Conservation (phyloP, 1,140 invertebrate species). For the Piezodorus guildinii region DNA sequence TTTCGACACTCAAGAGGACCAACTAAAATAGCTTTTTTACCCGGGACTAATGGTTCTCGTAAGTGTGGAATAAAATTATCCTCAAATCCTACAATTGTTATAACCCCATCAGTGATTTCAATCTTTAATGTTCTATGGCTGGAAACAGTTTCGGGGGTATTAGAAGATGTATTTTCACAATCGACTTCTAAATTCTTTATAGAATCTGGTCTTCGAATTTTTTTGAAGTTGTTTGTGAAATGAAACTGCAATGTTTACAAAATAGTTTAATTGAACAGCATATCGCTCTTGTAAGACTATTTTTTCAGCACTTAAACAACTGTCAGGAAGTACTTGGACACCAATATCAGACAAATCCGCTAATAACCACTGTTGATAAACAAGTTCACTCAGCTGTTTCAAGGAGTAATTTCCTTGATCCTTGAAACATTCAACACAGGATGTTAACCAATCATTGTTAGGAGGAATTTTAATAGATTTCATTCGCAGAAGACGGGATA, state of each 20-base stretch:
- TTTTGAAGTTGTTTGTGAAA: constrained; percentile 50
- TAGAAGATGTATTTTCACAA: constrained; percentile 39
- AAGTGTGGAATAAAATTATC: constrained; percentile 50
- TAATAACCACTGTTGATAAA: constrained; percentile 46
- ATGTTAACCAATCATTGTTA: constrained; percentile 31
- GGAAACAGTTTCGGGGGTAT: constrained; percentile 34
- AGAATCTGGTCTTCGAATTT: constrained; percentile 40
- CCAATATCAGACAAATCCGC: constrained; percentile 46
- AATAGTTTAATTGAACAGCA: constrained; percentile 43
- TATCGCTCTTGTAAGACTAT: constrained; percentile 40
- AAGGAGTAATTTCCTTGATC: constrained; percentile 23
- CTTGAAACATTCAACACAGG: constrained; percentile 33
- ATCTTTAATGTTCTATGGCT: constrained; percentile 46
- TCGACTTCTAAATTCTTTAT: constrained; percentile 23
- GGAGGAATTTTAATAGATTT: constrained; percentile 22
- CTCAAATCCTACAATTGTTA: constrained; percentile 58
- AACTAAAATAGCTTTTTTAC: constrained; percentile 47
- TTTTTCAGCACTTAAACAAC: constrained; percentile 35
- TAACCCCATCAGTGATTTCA: constrained; percentile 61
- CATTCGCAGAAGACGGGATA: constrained; percentile 21
- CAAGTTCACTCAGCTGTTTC: constrained; percentile 32
- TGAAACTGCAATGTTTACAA: constrained; percentile 42
- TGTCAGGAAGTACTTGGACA: constrained; percentile 43
- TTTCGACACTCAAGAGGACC: constrained; percentile 57
- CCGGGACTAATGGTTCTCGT: constrained; percentile 46